Base-by-base conservation (phyloP, 2,888 invertebrate species). In the Bhutanitis thaidina region DNA sequence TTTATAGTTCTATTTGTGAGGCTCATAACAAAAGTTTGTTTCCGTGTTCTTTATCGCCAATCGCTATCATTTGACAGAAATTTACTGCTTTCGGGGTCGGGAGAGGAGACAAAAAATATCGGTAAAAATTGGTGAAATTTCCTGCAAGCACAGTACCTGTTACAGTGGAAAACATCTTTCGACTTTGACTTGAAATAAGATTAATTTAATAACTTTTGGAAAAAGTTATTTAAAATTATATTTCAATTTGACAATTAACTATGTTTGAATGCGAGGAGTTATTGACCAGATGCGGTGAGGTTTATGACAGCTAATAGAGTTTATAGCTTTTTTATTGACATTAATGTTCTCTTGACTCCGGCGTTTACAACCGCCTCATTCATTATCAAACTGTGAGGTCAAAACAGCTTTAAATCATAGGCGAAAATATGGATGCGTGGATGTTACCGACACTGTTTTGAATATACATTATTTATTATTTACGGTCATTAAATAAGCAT, bases 301-400 rank as follows among this genome's bases (percentile, higher is more conserved):
- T 83, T 88, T 87, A 88, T 86, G 86, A 82, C 69, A 72, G 74
- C 80, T 86, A 88, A 88, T 89, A 87, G 86, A 80, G 74, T 86
- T 88, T 88, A 89, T 87, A 75, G 85, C 72, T 81, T 85, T 87
- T 89, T 88, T 88, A 89, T 89, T 89, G 88, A 87, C 86, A 81
- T 83, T 87, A 86, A 88, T 89, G 88, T 85, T 80, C 87, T 80
- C 79, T 79, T 80, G 77, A 84, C 77, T 84, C 78, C 74, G 66
- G 62, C 87, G 84, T 85, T 88, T 86, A 87, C 80, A 80, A 84
- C 74, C 81, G 69, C 57, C 86, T 86, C 87, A 78, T 88, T 88
- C 85, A 86, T 87, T 87, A 89, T 81, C 84, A 80, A 87, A 85
- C 80, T 74, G 73, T 69, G 75, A 82, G 88, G 86, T 86, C 86